These are phyloP conservation scores for Sarcophaga carnaria DNA, from an alignment of 2,888 invertebrate genomes.

Conservation along the genomic window DNA sequence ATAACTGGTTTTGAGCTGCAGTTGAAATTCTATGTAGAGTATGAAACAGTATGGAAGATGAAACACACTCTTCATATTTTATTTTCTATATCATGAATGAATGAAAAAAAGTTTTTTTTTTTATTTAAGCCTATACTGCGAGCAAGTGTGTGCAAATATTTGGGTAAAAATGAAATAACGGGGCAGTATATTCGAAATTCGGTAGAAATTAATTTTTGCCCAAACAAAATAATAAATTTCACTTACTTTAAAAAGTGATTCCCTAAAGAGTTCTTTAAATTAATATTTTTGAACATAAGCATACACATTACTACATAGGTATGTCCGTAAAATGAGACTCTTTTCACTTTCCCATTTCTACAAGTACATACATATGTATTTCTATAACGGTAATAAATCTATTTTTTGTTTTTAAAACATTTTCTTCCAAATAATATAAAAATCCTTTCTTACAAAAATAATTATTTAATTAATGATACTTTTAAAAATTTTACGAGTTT, in stretches of 20 bases:
- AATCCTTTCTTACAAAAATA: too few species aligned
- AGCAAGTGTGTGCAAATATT: background rate
- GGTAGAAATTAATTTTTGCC: background rate
- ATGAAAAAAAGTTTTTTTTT: background rate
- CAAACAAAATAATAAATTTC: background rate
- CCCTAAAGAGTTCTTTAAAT: background rate
- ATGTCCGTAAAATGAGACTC: too few species aligned
- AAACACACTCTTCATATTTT: slow-evolving; percentile 19
- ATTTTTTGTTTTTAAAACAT: too few species aligned
- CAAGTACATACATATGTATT: too few species aligned
- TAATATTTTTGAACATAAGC: too few species aligned
- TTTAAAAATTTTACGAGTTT: too few species aligned
- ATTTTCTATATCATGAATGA: background rate
- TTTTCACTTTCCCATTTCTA: too few species aligned
- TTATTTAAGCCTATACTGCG: background rate
- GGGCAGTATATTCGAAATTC: background rate
- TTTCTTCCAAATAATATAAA: too few species aligned
- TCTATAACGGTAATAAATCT: too few species aligned
- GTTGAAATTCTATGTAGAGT: background rate
- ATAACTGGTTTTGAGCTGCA: slow-evolving; percentile 19
- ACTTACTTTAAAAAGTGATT: background rate
- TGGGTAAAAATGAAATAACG: background rate
- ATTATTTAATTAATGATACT: too few species aligned
- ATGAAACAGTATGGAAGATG: slow-evolving; percentile 47
- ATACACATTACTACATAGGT: too few species aligned